Percentiles rank a stretch among this genome's conserved stretches.
These are phyloP conservation scores for Schrankia costaestrigalis DNA, from an alignment of 2,888 invertebrate genomes.

Conservation along the genomic window DNA sequence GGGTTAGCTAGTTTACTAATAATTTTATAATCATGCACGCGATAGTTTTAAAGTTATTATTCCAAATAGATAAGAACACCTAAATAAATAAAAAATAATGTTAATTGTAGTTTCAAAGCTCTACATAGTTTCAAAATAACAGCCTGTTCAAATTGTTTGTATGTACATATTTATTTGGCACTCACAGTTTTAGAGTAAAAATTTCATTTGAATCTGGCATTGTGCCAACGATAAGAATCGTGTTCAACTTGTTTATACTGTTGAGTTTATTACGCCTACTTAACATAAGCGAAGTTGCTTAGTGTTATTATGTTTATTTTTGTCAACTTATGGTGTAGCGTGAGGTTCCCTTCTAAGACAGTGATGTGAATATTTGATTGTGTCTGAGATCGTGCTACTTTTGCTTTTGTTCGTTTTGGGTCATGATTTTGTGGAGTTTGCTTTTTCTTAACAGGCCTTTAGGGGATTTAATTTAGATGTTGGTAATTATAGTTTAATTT, in stretches of 20 bases:
- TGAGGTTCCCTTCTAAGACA: constrained; percentile 7
- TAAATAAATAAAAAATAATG: no score
- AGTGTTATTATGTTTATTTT: constrained; percentile 25
- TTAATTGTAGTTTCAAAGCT: no score
- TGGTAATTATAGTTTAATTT: no score
- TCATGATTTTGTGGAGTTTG: no score
- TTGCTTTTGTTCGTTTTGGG: no score
- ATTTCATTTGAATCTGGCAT: constrained; percentile 42
- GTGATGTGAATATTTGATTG: constrained; percentile 7
- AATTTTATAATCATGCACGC: no score
- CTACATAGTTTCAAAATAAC: constrained; percentile 7
- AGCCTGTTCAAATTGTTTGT: constrained; percentile 17
- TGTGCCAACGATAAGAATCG: constrained; percentile 39
- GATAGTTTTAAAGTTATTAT: no score
- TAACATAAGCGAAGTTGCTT: constrained; percentile 34
- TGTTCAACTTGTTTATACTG: constrained; percentile 39
- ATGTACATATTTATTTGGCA: constrained; percentile 27
- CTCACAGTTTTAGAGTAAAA: constrained; percentile 31
- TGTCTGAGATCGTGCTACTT: constrained; percentile 3
- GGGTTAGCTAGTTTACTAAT: no score
- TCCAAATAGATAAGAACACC: no score
- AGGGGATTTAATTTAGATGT: no score
- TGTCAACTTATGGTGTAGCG: constrained; percentile 16
- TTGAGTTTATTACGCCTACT: constrained; percentile 37
- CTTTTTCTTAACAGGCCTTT: no score